These are phyloP conservation scores for Schizopygopsis pylzovi DNA, from an alignment of 2,797 vertebrate genomes.

Conservation along the genomic window DNA sequence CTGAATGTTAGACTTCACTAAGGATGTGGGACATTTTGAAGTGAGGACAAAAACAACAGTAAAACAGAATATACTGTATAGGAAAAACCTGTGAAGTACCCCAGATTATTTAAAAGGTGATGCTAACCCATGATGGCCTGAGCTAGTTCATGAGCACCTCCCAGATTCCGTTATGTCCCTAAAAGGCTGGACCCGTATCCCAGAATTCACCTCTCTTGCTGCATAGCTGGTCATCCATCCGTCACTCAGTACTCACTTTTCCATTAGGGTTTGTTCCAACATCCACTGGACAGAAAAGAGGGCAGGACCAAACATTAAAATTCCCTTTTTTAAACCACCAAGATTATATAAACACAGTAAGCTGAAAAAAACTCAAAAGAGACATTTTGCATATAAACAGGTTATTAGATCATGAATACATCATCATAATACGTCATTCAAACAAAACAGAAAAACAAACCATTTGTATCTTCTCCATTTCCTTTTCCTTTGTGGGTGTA, in stretches of 20 bases:
- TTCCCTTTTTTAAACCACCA: neutral
- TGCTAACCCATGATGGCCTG: constrained; percentile 87
- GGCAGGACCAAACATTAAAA: neutral
- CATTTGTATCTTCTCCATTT: constrained; percentile 5
- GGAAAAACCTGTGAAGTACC: neutral
- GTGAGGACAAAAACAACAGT: constrained; percentile 4
- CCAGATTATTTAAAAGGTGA: constrained; percentile 64
- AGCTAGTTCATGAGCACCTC: constrained; percentile 84
- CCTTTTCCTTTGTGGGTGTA: neutral
- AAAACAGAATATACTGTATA: neutral
- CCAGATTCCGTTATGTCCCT: neutral
- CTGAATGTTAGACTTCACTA: neutral
- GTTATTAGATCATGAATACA: neutral
- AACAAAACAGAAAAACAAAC: constrained; percentile 4
- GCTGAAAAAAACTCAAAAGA: neutral
- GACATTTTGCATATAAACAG: neutral
- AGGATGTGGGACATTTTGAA: neutral
- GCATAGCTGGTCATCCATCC: constrained; percentile 78
- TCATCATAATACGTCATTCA: neutral
- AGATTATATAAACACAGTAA: neutral
- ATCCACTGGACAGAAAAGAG: constrained; percentile 17
- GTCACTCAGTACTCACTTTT: constrained; percentile 86
- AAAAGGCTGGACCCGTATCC: neutral
- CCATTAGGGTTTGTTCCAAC: constrained; percentile 83
- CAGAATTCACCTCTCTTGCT: constrained; percentile 70